Percentiles rank a stretch among this genome's conserved stretches.
Conservation (phyloP, 92 coral and sea anemone species). For the Epizoanthus fatuus region DNA sequence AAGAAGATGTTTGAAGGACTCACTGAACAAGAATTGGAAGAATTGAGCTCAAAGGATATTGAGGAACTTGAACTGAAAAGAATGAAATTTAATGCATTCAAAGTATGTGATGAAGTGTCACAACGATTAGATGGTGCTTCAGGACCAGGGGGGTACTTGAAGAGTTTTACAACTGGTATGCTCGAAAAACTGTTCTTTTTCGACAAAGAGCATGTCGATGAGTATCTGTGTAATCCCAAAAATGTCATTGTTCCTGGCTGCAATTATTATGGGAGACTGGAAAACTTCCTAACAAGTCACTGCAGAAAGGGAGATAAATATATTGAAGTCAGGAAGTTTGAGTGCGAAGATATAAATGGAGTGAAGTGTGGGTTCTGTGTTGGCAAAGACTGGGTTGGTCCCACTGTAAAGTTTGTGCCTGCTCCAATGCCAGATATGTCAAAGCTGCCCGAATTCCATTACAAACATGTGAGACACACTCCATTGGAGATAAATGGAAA, state of each 20-base stretch:
- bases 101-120: conserved; percentile 16
- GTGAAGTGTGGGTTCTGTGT: conserved; percentile 12
- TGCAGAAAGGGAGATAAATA: conserved; percentile 7
- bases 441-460: conserved; percentile 30
- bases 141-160: conserved; percentile 20
- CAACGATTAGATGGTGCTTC: conserved; percentile 1
- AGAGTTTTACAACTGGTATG: not conserved
- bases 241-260: conserved; percentile 6
- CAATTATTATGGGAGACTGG: not conserved
- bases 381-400: conserved; percentile 28
- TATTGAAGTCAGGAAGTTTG: conserved; percentile 26
- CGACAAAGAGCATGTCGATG: conserved; percentile 5
- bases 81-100: conserved; percentile 8
- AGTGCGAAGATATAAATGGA: conserved; percentile 1
- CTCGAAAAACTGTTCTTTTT: conserved; percentile 11
- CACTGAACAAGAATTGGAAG: not conserved
- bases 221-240: conserved; percentile 9
- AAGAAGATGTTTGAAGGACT: conserved; percentile 12
- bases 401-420: conserved; percentile 8
- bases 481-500: conserved; percentile 26
- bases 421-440: conserved; percentile 43
- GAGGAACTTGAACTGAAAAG: conserved; percentile 20
- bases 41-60: not conserved
- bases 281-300: not conserved
- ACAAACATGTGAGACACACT: conserved; percentile 44